Percentiles rank a stretch among this genome's conserved stretches.
Evolutionary conservation across 2,888 invertebrate genomes (phyloP).

Genomic region (Hydrotaea cyrtoneurina): DNA sequence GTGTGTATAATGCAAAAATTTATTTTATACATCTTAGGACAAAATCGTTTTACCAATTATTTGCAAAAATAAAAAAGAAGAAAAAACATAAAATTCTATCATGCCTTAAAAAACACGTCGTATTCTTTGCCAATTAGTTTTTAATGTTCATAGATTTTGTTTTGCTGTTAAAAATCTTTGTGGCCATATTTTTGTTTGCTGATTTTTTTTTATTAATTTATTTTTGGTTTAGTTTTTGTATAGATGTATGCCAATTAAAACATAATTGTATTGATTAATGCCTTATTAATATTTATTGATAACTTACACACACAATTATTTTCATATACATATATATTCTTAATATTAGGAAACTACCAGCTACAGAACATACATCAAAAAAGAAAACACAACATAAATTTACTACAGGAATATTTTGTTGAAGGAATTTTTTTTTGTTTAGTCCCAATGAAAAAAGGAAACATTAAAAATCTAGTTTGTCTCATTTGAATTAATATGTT

Average conservation of each 20-base stretch:
- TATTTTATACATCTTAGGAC: not conserved
- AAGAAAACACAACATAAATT: conserved; percentile 60
- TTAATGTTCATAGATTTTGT: not conserved
- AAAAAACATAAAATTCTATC: not conserved
- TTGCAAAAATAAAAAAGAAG: conserved; percentile 19
- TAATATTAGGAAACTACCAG: conserved; percentile 46
- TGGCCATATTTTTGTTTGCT: conserved; percentile 57
- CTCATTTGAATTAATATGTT: not conserved
- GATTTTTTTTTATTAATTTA: conserved; percentile 5
- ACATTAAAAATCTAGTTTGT: conserved; percentile 27
- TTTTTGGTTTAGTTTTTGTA: not conserved
- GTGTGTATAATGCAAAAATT: conserved; percentile 31
- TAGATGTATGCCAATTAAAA: conserved; percentile 48
- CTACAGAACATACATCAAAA: conserved; percentile 46
- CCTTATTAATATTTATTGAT: conserved; percentile 5
- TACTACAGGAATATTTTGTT: conserved; percentile 58
- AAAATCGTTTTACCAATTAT: conserved; percentile 49
- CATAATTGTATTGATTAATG: conserved; percentile 26
- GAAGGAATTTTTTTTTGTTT: conserved; percentile 34
- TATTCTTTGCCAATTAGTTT: conserved; percentile 43
- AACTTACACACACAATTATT: conserved; percentile 40
- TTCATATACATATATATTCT: not conserved
- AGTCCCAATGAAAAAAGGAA: not conserved
- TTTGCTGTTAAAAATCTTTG: conserved; percentile 57
- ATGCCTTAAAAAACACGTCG: not conserved